phyloP scores from a whole-genome alignment of 2,113 vertebrate species.

The Melanotaenia duboulayi region DNA sequence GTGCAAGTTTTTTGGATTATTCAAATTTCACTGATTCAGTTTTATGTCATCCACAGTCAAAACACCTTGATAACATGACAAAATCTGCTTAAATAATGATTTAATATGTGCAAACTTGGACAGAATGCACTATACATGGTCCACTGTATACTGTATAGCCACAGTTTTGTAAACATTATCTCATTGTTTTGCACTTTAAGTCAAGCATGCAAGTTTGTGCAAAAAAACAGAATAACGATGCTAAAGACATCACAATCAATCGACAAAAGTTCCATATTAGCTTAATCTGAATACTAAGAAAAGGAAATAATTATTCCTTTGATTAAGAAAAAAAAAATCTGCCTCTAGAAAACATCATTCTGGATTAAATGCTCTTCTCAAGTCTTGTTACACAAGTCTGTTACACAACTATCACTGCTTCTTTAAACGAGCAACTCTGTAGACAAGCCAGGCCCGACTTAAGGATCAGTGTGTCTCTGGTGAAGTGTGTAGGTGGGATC shows the following conservation, averaged over 20 bases:
- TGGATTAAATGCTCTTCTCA: conserved; percentile 10
- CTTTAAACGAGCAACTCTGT: conserved; percentile 16
- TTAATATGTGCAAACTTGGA: too few species aligned
- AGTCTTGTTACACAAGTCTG: conserved; percentile 10
- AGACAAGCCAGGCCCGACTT: not conserved
- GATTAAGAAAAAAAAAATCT: not conserved
- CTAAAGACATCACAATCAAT: not conserved
- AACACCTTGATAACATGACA: not conserved
- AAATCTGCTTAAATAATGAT: not conserved
- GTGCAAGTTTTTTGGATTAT: conserved; percentile 3
- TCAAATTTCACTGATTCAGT: not conserved
- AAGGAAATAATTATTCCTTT: not conserved
- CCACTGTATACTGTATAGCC: too few species aligned
- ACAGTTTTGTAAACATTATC: too few species aligned
- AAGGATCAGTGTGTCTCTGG: conserved; percentile 35
- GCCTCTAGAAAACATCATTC: conserved; percentile 1
- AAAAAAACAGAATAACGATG: not conserved
- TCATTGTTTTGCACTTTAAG: too few species aligned
- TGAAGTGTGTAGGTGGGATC: conserved; percentile 33
- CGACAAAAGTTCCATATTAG: not conserved
- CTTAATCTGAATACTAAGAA: not conserved
- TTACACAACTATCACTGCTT: not conserved
- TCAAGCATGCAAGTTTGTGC: too few species aligned
- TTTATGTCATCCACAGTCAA: not conserved
- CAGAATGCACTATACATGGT: too few species aligned